phyloP scores from a whole-genome alignment of 2,888 invertebrate species.

The Agrochola macilenta region DNA sequence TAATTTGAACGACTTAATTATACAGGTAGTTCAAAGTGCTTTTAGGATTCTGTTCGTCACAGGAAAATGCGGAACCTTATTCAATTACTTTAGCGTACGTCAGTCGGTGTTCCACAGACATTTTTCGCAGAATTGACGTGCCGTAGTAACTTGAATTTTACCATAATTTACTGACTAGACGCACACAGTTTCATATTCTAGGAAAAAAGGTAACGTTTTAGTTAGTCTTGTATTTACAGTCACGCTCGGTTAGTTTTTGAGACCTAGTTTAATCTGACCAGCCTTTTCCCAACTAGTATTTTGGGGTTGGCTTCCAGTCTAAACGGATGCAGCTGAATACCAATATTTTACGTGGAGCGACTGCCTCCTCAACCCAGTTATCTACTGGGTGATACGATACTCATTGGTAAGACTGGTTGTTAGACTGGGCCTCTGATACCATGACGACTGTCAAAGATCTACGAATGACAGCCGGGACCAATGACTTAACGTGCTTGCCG shows the following conservation, averaged over 20 bases:
- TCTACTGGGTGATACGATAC: neutral
- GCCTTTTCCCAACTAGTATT: neutral
- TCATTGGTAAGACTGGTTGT: neutral
- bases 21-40: conserved; percentile 8
- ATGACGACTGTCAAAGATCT: neutral
- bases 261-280: neutral
- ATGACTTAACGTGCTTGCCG: neutral
- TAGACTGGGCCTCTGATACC: neutral
- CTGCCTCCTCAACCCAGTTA: neutral
- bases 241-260: neutral
- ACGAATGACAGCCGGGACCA: neutral
- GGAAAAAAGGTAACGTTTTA: neutral
- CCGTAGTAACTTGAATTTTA: neutral
- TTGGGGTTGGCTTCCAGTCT: neutral
- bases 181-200: neutral
- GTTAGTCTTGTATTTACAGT: neutral
- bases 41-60: neutral
- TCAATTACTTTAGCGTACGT: conserved; percentile 11
- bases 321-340: neutral
- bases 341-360: neutral
- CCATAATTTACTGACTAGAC: neutral
- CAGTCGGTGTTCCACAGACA: neutral
- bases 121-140: conserved; percentile 17
- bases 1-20: conserved; percentile 22
- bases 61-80: conserved; percentile 27